These are phyloP conservation scores for Dicroscelio sp. DNA, from an alignment of 2,888 invertebrate genomes.

Conservation along the genomic window DNA sequence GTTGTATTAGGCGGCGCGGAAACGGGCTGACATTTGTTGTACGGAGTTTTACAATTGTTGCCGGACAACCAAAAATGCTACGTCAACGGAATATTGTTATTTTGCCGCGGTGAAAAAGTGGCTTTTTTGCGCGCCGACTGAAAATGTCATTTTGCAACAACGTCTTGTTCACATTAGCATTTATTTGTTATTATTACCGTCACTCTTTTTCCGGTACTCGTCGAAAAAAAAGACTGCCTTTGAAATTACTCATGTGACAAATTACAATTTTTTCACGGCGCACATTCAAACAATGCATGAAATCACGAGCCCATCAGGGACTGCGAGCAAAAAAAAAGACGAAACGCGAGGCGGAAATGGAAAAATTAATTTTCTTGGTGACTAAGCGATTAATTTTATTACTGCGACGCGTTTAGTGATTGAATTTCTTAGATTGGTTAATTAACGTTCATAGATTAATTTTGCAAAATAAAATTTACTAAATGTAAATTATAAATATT, in stretches of 20 bases:
- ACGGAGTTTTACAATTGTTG: conserved; percentile 42
- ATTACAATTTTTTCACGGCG: conserved; percentile 59
- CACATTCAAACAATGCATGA: conserved; percentile 64
- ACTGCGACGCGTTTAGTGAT: no score
- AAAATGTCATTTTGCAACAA: conserved; percentile 56
- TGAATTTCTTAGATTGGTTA: no score
- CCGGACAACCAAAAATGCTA: conserved; percentile 45
- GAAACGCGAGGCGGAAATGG: no score
- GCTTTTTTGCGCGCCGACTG: conserved; percentile 44
- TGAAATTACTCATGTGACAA: conserved; percentile 64
- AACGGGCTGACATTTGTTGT: conserved; percentile 45
- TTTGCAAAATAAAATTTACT: no score
- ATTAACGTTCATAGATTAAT: no score
- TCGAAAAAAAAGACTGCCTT: conserved; percentile 18
- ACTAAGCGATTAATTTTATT: no score
- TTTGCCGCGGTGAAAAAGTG: conserved; percentile 30
- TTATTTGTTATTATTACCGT: conserved; percentile 50
- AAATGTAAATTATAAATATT: no score
- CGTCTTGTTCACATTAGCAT: conserved; percentile 63
- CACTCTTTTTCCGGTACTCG: not conserved
- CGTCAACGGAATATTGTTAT: conserved; percentile 52
- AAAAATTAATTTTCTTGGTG: no score
- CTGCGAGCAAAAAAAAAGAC: conserved; percentile 19
- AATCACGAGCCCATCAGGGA: conserved; percentile 49
- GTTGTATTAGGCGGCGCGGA: conserved; percentile 23